Conservation (phyloP, 1,140 invertebrate species). For the Manduca sexta region DNA sequence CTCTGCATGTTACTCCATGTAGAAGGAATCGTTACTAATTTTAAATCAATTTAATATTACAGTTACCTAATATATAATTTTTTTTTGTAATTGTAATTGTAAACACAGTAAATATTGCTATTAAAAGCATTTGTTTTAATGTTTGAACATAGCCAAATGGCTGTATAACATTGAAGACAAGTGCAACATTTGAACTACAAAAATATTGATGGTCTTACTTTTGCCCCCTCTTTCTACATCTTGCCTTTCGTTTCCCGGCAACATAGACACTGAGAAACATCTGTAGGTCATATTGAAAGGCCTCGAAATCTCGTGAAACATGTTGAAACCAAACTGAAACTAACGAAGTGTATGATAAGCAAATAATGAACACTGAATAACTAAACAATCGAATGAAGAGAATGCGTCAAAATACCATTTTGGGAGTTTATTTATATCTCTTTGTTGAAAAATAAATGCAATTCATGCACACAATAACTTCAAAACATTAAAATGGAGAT, state of each 20-base stretch:
- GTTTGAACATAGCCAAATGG: no score
- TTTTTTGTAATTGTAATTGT: no score
- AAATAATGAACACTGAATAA: constrained; percentile 6
- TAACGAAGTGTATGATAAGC: constrained; percentile 46
- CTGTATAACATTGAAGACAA: not conserved
- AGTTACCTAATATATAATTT: no score
- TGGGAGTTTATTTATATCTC: constrained; percentile 1
- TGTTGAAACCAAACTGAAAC: constrained; percentile 87
- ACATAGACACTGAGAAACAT: constrained; percentile 97
- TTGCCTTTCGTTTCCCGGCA: constrained; percentile 93
- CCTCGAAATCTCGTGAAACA: constrained; percentile 87
- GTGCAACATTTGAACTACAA: not conserved
- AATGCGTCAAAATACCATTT: constrained; percentile 12
- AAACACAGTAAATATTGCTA: no score
- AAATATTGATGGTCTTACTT: constrained; percentile 77
- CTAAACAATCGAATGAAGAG: not conserved
- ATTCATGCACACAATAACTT: constrained; percentile 14
- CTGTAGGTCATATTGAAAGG: constrained; percentile 88
- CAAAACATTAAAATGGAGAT: constrained; percentile 4
- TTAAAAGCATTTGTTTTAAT: no score
- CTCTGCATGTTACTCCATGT: no score
- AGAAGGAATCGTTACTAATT: no score
- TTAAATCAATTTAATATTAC: no score
- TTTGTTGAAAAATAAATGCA: constrained; percentile 18
- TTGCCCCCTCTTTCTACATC: constrained; percentile 99